Conservation (phyloP, 2,888 invertebrate genomes). For the Archips crataeganus region DNA sequence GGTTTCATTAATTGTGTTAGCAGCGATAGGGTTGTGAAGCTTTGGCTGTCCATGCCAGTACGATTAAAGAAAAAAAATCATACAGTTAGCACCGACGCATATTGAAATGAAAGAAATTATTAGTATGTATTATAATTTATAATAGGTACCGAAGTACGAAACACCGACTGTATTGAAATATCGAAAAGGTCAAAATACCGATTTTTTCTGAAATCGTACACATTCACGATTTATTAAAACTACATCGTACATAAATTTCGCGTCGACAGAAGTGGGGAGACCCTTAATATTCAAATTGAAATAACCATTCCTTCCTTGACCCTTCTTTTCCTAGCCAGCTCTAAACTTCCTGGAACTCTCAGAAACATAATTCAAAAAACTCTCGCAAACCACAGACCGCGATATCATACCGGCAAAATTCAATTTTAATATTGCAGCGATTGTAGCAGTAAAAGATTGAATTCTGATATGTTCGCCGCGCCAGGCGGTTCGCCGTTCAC, state of each 20-base stretch:
- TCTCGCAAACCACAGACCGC: slow-evolving; percentile 21
- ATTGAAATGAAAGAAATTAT: too few species aligned
- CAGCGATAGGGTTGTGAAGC: slow-evolving; percentile 48
- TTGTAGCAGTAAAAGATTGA: slow-evolving; percentile 70
- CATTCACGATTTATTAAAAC: too few species aligned
- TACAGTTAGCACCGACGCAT: too few species aligned
- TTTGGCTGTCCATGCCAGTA: not conserved
- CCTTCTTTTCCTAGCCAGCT: not conserved
- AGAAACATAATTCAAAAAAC: not conserved
- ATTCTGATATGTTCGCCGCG: slow-evolving; percentile 68
- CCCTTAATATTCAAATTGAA: not conserved
- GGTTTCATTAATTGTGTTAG: slow-evolving; percentile 73
- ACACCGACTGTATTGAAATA: too few species aligned
- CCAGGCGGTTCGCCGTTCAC: slow-evolving; percentile 38
- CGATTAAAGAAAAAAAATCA: slow-evolving; percentile 13
- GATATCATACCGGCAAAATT: slow-evolving; percentile 56
- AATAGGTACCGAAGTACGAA: too few species aligned
- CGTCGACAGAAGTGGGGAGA: too few species aligned
- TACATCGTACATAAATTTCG: too few species aligned
- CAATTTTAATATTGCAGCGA: slow-evolving; percentile 75
- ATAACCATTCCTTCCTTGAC: too few species aligned
- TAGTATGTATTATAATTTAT: too few species aligned
- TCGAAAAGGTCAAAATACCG: too few species aligned
- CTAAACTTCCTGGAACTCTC: not conserved
- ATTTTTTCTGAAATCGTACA: too few species aligned